Percentiles rank a stretch among this genome's conserved stretches.
These are phyloP conservation scores for Centrocercus urophasianus DNA, from an alignment of 2,113 vertebrate genomes.

Conservation along the genomic window DNA sequence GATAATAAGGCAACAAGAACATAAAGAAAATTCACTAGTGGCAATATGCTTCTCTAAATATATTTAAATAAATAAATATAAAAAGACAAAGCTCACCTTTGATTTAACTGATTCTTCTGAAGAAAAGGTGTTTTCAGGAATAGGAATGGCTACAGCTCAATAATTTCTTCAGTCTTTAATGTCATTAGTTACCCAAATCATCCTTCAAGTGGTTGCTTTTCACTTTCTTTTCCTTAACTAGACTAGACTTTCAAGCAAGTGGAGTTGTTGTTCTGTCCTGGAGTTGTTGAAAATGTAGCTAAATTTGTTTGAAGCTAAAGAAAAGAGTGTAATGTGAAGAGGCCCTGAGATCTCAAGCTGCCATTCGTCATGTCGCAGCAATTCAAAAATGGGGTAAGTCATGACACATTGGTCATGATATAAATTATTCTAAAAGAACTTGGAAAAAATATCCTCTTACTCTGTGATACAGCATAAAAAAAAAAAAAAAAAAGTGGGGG, in stretches of 20 bases:
- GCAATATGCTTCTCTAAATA: background rate
- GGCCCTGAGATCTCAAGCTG: background rate
- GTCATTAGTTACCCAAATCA: background rate
- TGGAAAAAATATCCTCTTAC: background rate
- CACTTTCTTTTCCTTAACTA: background rate
- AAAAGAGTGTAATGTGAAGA: background rate
- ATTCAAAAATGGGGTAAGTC: background rate
- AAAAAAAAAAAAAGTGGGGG: background rate
- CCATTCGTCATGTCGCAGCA: background rate
- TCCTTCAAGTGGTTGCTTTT: background rate
- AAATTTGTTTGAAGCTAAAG: constrained; percentile 5
- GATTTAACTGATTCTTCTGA: background rate
- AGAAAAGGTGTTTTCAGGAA: background rate
- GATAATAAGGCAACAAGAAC: background rate
- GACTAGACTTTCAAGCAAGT: background rate
- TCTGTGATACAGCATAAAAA: background rate
- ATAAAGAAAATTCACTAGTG: background rate
- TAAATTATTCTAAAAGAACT: background rate
- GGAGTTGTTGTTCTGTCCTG: background rate
- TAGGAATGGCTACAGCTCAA: background rate
- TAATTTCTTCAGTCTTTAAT: background rate
- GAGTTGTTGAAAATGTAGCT: constrained; percentile 3
- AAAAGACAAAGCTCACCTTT: background rate
- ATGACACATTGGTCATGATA: background rate
- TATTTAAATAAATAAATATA: background rate